A percentile compares a stretch with the other conserved stretches of the same genome.
phyloP scores from a whole-genome alignment of 1,140 invertebrate genomes.

The Aphaenogaster ashmeadi region DNA sequence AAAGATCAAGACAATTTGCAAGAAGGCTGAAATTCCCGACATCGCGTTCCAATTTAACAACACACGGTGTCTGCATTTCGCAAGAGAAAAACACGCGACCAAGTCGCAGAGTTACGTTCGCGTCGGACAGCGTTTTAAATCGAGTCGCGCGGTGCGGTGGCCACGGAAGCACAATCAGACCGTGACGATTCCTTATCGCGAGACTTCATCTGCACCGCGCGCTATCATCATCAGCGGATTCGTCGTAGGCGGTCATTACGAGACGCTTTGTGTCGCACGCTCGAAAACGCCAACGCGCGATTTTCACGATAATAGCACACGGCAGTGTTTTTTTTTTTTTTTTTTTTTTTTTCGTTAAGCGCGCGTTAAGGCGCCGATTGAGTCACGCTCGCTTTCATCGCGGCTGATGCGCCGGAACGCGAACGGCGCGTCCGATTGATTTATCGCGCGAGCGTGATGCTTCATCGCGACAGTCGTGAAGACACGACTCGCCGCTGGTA shows the following conservation, averaged over 20 bases:
- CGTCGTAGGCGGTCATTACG: neutral
- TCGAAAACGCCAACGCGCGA: constrained; percentile 4
- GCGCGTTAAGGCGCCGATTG: constrained; percentile 25
- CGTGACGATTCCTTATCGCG: constrained; percentile 56
- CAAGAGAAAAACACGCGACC: neutral
- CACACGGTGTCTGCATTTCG: neutral
- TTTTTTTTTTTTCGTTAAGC: neutral
- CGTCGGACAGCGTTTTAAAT: neutral
- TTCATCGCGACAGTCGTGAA: neutral
- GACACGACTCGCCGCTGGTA: constrained; percentile 28
- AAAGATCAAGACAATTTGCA: neutral
- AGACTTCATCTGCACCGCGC: neutral
- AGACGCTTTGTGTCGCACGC: neutral
- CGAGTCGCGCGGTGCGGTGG: neutral
- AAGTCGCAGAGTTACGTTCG: neutral
- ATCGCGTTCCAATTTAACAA: neutral
- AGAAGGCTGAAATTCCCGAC: neutral
- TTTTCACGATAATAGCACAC: constrained; percentile 30
- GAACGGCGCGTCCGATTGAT: constrained; percentile 44
- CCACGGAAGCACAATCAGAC: constrained; percentile 59
- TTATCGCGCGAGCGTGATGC: constrained; percentile 57
- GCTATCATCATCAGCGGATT: neutral
- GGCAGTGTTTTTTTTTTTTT: neutral
- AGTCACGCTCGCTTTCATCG: constrained; percentile 60
- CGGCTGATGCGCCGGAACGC: constrained; percentile 35